Evolutionary conservation across 2,888 invertebrate genomes (phyloP), one percentile per base, ranked within the genome.

Genomic region (Pycnomerus fuliginosus): DNA sequence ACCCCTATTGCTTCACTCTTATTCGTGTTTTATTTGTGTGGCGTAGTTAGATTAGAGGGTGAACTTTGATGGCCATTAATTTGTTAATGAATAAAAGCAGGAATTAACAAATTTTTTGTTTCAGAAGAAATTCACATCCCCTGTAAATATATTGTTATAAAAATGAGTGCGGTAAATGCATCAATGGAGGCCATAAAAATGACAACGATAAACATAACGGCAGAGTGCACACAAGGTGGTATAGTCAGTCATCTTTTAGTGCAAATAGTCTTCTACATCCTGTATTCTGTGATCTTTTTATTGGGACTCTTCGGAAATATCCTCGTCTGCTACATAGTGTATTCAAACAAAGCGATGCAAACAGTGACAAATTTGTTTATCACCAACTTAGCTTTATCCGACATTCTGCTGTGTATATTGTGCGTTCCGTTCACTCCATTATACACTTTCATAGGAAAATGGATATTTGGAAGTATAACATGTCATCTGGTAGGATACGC

Each of bases 311-410:
- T 87, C 58, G 96, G 96, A 0, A 96, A 96, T 71, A 79, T 86
- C 1, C 75, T 98, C 11, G 97, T 98, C 12, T 93, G 94, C 64
- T 96, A 87, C 67, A 95, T 98, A 10, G 96, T 99, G 2, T 80
- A 89, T 17, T 79, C 92, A 16, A 97, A 95, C 73, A 87, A 85
- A 56, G 87, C 90, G 16, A 97, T 98, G 97, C 96, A 96, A 68
- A 95, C 96, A 0, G 97, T 98, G 20, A 98, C 98, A 2, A 98
- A 98, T 70, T 82, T 95, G 35, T 98, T 98, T 74, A 98, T 98
- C 66, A 91, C 93, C 23, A 98, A 98, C 69, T 76, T 99, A 60
- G 98, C 98, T 0, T 76, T 97, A 15, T 93, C 95, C 4, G 98
- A 99, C 70, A 90, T 98, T 30, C 75, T 98, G 29, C 80, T 99